Evolutionary conservation across 2,797 vertebrate species (phyloP).

Genomic region (Lycodopsis pacificus): DNA sequence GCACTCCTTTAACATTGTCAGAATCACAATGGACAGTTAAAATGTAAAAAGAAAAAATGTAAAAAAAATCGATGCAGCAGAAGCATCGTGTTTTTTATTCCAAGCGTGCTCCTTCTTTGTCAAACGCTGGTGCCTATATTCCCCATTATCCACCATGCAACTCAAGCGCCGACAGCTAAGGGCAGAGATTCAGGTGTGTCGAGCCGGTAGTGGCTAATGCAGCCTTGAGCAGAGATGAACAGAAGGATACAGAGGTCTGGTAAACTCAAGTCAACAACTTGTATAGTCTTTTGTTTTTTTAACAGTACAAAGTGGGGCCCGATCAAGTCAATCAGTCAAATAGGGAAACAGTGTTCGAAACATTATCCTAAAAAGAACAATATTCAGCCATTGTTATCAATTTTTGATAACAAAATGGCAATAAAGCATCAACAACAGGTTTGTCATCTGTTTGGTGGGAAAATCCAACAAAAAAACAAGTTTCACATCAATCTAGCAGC

Average conservation of each 20-base stretch:
- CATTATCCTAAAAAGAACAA: conserved; percentile 9
- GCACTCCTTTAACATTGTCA: background rate
- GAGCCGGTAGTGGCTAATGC: background rate
- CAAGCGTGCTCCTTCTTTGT: background rate
- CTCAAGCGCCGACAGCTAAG: background rate
- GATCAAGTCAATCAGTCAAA: background rate
- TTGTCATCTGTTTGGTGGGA: conserved; percentile 42
- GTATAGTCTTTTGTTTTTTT: background rate
- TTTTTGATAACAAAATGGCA: conserved; percentile 22
- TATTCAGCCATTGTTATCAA: conserved; percentile 3
- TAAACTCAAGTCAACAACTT: background rate
- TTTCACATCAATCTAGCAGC: conserved; percentile 37
- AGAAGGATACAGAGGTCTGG: background rate
- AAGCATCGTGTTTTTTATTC: background rate
- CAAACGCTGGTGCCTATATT: background rate
- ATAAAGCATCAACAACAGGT: conserved; percentile 53
- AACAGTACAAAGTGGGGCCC: too few relatives aligned
- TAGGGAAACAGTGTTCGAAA: conserved; percentile 10
- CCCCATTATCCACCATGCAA: background rate
- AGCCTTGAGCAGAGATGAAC: background rate
- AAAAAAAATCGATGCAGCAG: background rate
- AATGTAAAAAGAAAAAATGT: too few relatives aligned
- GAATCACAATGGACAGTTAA: background rate
- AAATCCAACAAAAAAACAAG: conserved; percentile 39
- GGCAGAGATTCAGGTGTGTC: background rate